phyloP scores from a whole-genome alignment of 2,113 vertebrate genomes.

The Brachyhypopomus gauderio region DNA sequence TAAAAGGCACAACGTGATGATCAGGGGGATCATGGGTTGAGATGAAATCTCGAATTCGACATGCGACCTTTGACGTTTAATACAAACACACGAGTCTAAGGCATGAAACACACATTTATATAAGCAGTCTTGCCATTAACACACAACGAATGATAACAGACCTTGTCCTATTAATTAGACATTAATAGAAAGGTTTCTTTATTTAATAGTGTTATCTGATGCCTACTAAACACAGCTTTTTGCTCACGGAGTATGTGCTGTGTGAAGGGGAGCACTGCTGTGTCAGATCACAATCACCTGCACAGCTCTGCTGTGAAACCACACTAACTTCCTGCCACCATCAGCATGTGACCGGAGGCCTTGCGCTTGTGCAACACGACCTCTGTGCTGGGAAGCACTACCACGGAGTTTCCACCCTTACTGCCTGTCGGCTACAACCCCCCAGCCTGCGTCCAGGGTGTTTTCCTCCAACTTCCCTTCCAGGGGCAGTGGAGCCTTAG shows the following conservation, averaged over 20 bases:
- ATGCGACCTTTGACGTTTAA: no score
- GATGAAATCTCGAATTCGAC: no score
- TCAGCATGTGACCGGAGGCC: conserved; percentile 9
- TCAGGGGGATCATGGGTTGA: no score
- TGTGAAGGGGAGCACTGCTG: background rate
- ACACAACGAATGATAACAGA: no score
- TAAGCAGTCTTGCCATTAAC: no score
- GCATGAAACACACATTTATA: no score
- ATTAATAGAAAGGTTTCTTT: no score
- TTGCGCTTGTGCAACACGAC: background rate
- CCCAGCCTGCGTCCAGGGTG: background rate
- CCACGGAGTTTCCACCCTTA: conserved; percentile 3
- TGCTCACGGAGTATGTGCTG: background rate
- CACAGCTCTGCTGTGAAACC: conserved; percentile 24
- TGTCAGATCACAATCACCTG: background rate
- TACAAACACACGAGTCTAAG: no score
- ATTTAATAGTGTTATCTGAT: no score
- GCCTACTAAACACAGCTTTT: no score
- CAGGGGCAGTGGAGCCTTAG: background rate
- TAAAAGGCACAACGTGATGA: background rate
- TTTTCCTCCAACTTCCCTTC: background rate
- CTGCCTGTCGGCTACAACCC: background rate
- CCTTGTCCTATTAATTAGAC: no score
- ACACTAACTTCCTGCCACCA: conserved; percentile 32
- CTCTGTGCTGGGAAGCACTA: conserved; percentile 41